A percentile compares a stretch with the other conserved stretches of the same genome.
These are phyloP conservation scores for Eospalax fontanierii DNA, from an alignment of 2,797 vertebrate genomes.

Conservation along the genomic window DNA sequence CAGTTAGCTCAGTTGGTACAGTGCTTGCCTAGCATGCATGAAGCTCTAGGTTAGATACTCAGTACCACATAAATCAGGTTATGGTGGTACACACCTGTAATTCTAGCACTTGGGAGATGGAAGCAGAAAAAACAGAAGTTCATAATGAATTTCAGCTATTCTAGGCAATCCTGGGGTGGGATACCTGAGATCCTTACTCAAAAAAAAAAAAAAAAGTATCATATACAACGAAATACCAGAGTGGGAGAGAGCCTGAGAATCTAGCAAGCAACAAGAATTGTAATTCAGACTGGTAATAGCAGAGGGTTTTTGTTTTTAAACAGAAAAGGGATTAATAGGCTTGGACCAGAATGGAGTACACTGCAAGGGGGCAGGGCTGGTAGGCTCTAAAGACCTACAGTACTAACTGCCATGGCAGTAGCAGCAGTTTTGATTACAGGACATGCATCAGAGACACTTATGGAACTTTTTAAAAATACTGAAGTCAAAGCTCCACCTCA, in stretches of 20 bases:
- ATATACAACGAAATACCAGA: background rate
- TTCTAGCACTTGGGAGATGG: background rate
- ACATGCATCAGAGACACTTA: constrained; percentile 24
- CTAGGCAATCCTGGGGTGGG: background rate
- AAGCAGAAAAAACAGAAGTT: background rate
- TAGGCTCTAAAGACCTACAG: background rate
- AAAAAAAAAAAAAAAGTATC: background rate
- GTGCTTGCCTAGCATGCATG: background rate
- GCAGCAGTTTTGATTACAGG: background rate
- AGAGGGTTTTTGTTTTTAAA: background rate
- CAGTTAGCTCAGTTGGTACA: background rate
- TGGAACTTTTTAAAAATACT: background rate
- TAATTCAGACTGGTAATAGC: background rate
- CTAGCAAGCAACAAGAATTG: background rate
- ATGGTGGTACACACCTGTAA: background rate
- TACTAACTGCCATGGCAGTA: background rate
- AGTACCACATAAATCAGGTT: background rate
- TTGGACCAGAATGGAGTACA: background rate
- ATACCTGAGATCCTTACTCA: background rate
- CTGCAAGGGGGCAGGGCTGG: background rate
- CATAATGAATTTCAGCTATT: background rate
- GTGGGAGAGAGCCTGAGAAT: background rate
- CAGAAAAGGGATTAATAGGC: background rate
- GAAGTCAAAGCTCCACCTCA: constrained; percentile 17
- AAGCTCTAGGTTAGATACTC: background rate